Evolutionary conservation across 2,888 invertebrate genomes (phyloP).

Genomic region (Phalera bucephala): DNA sequence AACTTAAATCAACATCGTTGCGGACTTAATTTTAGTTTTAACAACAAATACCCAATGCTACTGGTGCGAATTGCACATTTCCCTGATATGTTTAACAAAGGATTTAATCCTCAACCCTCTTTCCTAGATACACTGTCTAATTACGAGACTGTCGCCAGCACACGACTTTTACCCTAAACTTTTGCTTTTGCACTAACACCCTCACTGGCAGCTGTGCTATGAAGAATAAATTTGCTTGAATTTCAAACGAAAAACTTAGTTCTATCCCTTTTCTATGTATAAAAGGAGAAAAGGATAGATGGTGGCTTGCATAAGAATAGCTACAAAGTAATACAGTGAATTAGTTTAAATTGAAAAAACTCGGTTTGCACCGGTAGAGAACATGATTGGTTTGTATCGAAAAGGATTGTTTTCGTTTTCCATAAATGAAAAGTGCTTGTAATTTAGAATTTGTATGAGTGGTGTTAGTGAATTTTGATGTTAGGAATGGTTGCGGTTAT

Average conservation of each 20-base stretch:
- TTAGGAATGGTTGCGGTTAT: too few species aligned
- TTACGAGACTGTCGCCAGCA: conserved; percentile 43
- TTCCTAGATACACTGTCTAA: conserved; percentile 35
- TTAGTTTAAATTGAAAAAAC: conserved; percentile 42
- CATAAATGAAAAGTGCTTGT: too few species aligned
- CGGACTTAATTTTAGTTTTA: too few species aligned
- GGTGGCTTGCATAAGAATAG: conserved; percentile 15
- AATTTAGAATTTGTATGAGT: too few species aligned
- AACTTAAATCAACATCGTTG: too few species aligned
- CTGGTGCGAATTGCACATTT: too few species aligned
- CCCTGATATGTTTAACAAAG: too few species aligned
- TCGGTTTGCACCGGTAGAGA: conserved; percentile 24
- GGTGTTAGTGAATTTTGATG: too few species aligned
- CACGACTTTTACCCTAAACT: conserved; percentile 38
- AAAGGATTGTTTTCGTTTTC: conserved; percentile 31
- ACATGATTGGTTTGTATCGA: conserved; percentile 42
- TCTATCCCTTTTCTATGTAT: conserved; percentile 17
- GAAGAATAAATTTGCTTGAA: conserved; percentile 32
- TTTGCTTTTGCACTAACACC: conserved; percentile 40
- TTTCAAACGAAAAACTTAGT: conserved; percentile 19
- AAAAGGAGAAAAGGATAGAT: conserved; percentile 14
- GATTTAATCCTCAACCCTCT: conserved; percentile 32
- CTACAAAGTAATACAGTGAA: conserved; percentile 15
- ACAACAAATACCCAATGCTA: too few species aligned
- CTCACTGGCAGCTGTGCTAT: conserved; percentile 18